Evolutionary conservation across 2,113 vertebrate genomes (phyloP), one percentile per base, ranked within the genome.

Genomic region (Saccopteryx bilineata): DNA sequence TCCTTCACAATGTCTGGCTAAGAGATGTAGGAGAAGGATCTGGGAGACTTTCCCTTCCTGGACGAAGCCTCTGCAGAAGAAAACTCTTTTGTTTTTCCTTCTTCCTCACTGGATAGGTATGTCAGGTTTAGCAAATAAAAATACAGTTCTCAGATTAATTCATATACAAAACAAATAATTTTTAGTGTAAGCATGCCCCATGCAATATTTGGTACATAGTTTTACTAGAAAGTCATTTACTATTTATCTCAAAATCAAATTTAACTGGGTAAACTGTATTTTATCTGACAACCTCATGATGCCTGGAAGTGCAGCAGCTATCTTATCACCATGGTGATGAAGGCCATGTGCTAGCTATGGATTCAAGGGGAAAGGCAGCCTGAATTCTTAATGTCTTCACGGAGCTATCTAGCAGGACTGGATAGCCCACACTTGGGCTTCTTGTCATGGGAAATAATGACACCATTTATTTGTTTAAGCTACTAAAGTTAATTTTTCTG

Each of bases 91-190:
- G 17, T 56, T 92, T 76, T 82, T 52, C 24, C 46, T 71, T 71
- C 69, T 75, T 75, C 76, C 39, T 95, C 23, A 23, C 46, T 74
- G 48, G 10, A 65, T 13, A 88, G 61, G 14, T 17, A n/a, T 48
- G 60, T 19, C 33, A 65, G 50, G n/a, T 74, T 65, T 33, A 91
- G 33, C 94, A 91, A 74, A 87, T 80, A 81, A 78, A 78, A 90
- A 81, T 31, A 72, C 10, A 68, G 18, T 52, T 95, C 87, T 19
- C 18, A 39, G 39, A 39, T 39, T 39, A 39, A 39, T 68, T 75
- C 5, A 82, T 48, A 87, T 74, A 63, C 18, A 86, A 18, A 82
- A 24, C 39, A 63, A 83, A n/a, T 60, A 78, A 52, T 54, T 75
- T 91, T 75, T 18, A 58, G 24, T 82, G 19, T 60, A 56, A 87